Conservation (phyloP, 1,140 invertebrate genomes). For the Bombus picipes region DNA sequence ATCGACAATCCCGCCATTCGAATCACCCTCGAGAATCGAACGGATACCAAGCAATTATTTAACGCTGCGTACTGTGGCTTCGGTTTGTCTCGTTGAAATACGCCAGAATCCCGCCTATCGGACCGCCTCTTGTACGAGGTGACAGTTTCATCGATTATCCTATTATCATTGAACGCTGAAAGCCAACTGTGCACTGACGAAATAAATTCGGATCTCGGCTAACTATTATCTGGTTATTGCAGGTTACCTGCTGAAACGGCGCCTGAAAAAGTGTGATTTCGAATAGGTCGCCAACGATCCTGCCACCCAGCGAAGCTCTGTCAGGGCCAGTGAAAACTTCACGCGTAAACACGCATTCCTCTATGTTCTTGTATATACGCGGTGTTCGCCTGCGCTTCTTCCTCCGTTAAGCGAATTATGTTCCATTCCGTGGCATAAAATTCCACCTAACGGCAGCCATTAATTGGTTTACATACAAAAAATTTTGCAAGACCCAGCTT, state of each 20-base stretch:
- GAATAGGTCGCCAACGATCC: neutral
- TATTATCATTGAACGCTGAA: constrained; percentile 63
- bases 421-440: neutral
- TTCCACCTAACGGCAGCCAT: neutral
- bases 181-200: constrained; percentile 49
- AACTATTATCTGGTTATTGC: constrained; percentile 57
- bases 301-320: neutral
- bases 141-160: constrained; percentile 70
- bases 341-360: neutral
- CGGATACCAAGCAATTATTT: constrained; percentile 72
- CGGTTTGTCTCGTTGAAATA: constrained; percentile 71
- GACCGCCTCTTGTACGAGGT: constrained; percentile 63
- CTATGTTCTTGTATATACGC: neutral
- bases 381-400: too few relatives aligned
- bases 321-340: neutral
- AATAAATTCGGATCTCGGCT: constrained; percentile 60
- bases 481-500: constrained; percentile 19
- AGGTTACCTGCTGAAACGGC: constrained; percentile 16
- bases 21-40: constrained; percentile 71
- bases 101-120: constrained; percentile 66
- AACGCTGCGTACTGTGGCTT: constrained; percentile 70
- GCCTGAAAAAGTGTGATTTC: constrained; percentile 45
- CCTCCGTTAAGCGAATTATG: too few relatives aligned
- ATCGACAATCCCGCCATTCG: constrained; percentile 67
- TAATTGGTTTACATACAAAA: constrained; percentile 15